These are phyloP conservation scores for Siderastrea siderea DNA, from an alignment of 92 coral and sea anemone species.

Conservation along the genomic window DNA sequence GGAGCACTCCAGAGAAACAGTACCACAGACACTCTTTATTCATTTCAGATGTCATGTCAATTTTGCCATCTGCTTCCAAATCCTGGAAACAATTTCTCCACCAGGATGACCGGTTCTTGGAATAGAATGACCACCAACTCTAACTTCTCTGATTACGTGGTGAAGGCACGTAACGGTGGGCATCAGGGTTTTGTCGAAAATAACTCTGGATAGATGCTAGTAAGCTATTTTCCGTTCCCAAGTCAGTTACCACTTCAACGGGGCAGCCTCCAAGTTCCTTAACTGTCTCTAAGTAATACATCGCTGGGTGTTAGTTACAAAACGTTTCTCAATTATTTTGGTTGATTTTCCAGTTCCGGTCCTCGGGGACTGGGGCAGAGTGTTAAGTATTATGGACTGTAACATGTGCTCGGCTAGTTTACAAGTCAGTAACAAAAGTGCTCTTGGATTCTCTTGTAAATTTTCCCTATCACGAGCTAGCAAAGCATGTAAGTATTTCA, in stretches of 20 bases:
- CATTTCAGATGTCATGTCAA: constrained; percentile 55
- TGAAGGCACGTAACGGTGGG: constrained; percentile 73
- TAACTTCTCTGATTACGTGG: constrained; percentile 74
- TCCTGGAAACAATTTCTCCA: constrained; percentile 74
- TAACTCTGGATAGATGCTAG: constrained; percentile 70
- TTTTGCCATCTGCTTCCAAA: constrained; percentile 54
- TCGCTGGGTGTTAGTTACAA: too few species aligned
- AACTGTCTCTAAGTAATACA: constrained; percentile 55
- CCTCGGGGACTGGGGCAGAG: too few species aligned
- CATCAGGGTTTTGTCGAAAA: constrained; percentile 73
- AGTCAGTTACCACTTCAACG: constrained; percentile 68
- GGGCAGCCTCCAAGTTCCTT: constrained; percentile 73
- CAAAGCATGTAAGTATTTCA: too few species aligned
- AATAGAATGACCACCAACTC: constrained; percentile 79
- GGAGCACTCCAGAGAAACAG: constrained; percentile 33
- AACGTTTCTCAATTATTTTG: too few species aligned
- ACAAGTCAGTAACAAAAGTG: too few species aligned
- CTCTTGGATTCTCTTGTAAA: too few species aligned
- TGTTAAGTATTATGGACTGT: too few species aligned
- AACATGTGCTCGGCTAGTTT: too few species aligned
- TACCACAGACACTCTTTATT: constrained; percentile 56
- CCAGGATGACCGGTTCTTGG: constrained; percentile 54
- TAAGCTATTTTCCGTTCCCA: constrained; percentile 80
- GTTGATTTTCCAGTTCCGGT: too few species aligned
- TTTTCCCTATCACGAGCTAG: too few species aligned